Percentiles rank a stretch among this genome's conserved stretches.
These are phyloP conservation scores for Escarpia spicata DNA, from an alignment of 2,888 invertebrate species.

Conservation along the genomic window DNA sequence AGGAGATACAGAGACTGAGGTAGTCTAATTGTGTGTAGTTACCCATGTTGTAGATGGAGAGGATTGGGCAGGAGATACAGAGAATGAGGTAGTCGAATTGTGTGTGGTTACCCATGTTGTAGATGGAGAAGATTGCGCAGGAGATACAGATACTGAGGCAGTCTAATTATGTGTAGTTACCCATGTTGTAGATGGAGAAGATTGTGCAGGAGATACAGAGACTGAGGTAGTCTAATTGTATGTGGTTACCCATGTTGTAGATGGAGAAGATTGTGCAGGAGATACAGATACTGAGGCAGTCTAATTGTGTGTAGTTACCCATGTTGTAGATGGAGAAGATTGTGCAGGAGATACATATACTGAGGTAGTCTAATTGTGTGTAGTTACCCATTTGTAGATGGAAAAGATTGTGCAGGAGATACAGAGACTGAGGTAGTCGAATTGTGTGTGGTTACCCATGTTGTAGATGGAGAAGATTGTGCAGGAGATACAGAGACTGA, in stretches of 20 bases:
- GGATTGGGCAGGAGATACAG: constrained; percentile 95
- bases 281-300: constrained; percentile 76
- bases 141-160: constrained; percentile 80
- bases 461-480: constrained; percentile 96
- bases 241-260: constrained; percentile 67
- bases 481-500: constrained; percentile 84
- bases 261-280: constrained; percentile 95
- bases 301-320: constrained; percentile 19
- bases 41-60: constrained; percentile 81
- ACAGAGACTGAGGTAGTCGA: constrained; percentile 70
- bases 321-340: constrained; percentile 86
- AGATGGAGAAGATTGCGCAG: constrained; percentile 96
- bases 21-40: constrained; percentile 13
- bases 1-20: constrained; percentile 82
- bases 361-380: background rate
- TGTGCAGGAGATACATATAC: constrained; percentile 90
- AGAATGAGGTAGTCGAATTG: too few species aligned
- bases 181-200: constrained; percentile 83
- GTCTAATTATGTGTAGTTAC: constrained; percentile 17
- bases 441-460: background rate
- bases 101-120: constrained; percentile 29
- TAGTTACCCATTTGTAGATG: constrained; percentile 74
- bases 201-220: constrained; percentile 93
- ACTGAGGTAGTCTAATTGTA: background rate
- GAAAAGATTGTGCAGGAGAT: constrained; percentile 98